phyloP scores from a whole-genome alignment of 2,113 vertebrate species.

The Hemichromis elongatus region DNA sequence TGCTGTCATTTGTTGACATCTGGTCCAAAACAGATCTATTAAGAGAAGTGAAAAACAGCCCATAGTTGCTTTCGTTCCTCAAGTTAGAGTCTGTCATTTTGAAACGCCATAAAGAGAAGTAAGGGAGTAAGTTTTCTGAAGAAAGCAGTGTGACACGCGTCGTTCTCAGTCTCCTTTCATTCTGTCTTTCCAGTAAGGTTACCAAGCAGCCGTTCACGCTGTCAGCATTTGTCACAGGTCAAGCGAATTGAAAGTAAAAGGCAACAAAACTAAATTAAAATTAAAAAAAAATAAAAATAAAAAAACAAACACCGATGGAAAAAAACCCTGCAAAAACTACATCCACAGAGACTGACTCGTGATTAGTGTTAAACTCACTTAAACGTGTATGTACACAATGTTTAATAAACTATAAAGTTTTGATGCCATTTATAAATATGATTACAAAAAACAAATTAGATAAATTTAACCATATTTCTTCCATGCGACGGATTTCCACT shows the following conservation, averaged over 20 bases:
- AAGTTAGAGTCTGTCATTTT: conserved; percentile 86
- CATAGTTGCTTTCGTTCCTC: conserved; percentile 81
- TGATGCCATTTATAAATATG: background rate
- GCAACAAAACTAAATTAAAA: background rate
- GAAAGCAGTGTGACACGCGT: background rate
- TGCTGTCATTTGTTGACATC: conserved; percentile 61
- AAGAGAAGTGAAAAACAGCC: conserved; percentile 67
- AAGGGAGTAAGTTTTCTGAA: conserved; percentile 36
- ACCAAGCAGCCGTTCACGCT: background rate
- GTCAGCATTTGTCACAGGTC: background rate
- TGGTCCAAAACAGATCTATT: conserved; percentile 49
- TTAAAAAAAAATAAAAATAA: background rate
- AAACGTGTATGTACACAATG: background rate
- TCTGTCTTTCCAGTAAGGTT: background rate
- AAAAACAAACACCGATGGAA: background rate
- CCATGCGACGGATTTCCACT: conserved; percentile 12
- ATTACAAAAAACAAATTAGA: background rate
- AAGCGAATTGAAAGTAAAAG: background rate
- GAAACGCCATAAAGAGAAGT: conserved; percentile 73
- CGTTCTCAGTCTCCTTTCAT: background rate
- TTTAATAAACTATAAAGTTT: background rate
- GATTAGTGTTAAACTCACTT: background rate
- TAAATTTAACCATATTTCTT: background rate
- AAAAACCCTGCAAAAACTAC: background rate
- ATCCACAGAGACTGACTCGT: background rate